These are phyloP conservation scores for Saxicola maurus DNA, from an alignment of 2,797 vertebrate species.

Conservation along the genomic window DNA sequence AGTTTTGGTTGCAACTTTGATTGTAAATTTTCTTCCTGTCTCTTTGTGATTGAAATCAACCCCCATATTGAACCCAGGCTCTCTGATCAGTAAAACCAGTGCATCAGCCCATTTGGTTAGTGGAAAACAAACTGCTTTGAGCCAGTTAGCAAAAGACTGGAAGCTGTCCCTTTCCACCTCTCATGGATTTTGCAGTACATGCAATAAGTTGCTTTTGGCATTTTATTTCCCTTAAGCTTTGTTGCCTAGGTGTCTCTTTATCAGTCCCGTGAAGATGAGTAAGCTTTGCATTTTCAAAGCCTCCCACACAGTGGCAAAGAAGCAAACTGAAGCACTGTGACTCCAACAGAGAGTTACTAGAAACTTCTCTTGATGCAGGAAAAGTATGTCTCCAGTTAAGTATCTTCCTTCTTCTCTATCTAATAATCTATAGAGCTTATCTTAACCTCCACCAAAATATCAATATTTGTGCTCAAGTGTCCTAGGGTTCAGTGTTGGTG, in stretches of 20 bases:
- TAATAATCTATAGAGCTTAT: background rate
- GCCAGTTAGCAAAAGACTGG: background rate
- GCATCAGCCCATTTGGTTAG: background rate
- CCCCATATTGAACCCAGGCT: background rate
- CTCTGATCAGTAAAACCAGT: background rate
- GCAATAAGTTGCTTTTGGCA: background rate
- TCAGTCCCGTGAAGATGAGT: constrained; percentile 55
- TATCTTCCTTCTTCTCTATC: background rate
- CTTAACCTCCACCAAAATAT: background rate
- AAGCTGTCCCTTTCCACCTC: background rate
- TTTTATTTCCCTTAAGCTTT: constrained; percentile 36
- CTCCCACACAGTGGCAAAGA: constrained; percentile 49
- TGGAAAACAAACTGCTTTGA: background rate
- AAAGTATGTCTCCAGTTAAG: background rate
- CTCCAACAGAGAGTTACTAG: background rate
- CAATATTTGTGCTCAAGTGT: background rate
- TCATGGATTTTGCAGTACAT: background rate
- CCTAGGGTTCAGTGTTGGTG: background rate
- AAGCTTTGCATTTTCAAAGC: constrained; percentile 46
- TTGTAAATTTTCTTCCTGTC: background rate
- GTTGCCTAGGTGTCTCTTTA: constrained; percentile 54
- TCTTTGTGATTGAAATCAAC: background rate
- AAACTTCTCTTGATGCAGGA: constrained; percentile 21
- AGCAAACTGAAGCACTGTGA: background rate
- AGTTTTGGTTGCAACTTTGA: background rate